Base-by-base conservation (phyloP, 2,888 invertebrate species). In the Phlogophora meticulosa region DNA sequence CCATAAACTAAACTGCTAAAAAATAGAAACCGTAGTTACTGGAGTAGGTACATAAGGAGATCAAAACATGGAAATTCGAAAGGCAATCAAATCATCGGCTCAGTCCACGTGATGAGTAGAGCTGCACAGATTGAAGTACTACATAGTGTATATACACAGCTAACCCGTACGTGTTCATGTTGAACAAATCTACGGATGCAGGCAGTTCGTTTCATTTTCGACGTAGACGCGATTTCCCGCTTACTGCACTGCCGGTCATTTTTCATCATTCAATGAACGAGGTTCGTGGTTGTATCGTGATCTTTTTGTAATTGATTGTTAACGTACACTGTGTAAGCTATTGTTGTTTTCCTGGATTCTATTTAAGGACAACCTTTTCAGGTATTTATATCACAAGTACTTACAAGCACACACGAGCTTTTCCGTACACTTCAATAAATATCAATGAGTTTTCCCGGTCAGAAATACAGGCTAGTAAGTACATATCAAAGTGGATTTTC, bases 191-290 rank as follows among this genome's bases (percentile, higher is more conserved):
- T 56, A 55, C 68, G 68, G 51, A 68, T 59, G 79, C 58, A 67
- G 78, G 58, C 67, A 78, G 62, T 76, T 78, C 76, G 75, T 67
- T 76, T 74, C 58, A 78, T 78, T 76, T 75, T 76, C 56, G 51
- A 74, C 59, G 52, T 45, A 49, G 68, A 74, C 61, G 36, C 51
- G 67, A 67, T 67, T 78, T 76, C 61, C 68, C 75, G 46, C 45
- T 55, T 49, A 55, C 57, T 59, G 36, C 15, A 13, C 52, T 13
- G 24, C 53, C 53, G 43, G 66, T 46, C 28, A 61, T 61, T 78
- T 74, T 78, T 60, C 78, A 78, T 72, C 48, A 78, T 72, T 77
- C 59, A 78, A 43, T 53, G 56, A 65, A 73, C 49, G 53, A 46
- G 10, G 32, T 28, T 20, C 42, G 64, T 64, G 55, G 77, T 51